These are phyloP conservation scores for Scaptomyza flava DNA, from an alignment of 2,888 invertebrate species.

Conservation along the genomic window DNA sequence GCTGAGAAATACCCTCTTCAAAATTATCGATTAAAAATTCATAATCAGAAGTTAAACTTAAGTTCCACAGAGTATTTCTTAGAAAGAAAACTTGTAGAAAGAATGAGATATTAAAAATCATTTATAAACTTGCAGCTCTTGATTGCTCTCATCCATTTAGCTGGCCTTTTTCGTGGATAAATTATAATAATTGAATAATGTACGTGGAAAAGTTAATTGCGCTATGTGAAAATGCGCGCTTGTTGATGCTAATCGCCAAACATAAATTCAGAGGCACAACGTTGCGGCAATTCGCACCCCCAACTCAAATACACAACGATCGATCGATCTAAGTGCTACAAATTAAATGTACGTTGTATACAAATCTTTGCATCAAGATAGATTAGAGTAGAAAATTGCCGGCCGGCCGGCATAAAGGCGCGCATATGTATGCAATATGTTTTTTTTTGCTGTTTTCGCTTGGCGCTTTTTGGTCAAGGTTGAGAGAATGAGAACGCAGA, in stretches of 20 bases:
- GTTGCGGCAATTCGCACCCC: conserved; percentile 26
- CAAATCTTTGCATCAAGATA: neutral
- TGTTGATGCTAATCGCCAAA: conserved; percentile 73
- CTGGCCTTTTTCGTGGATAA: conserved; percentile 64
- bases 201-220: conserved; percentile 73
- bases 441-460: conserved; percentile 45
- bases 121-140: conserved; percentile 36
- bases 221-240: conserved; percentile 57
- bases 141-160: conserved; percentile 19
- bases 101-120: conserved; percentile 21
- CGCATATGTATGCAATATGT: conserved; percentile 78
- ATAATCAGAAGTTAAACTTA: neutral
- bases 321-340: conserved; percentile 19
- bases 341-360: conserved; percentile 5
- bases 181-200: conserved; percentile 77
- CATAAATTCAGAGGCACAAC: conserved; percentile 40
- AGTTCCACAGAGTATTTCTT: neutral
- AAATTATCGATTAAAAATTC: neutral
- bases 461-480: conserved; percentile 51
- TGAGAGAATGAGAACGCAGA: conserved; percentile 6
- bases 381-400: conserved; percentile 36
- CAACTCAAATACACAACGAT: conserved; percentile 22
- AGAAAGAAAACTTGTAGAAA: too few species aligned
- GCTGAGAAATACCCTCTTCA: neutral
- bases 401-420: conserved; percentile 71